phyloP scores from a whole-genome alignment of 2,888 invertebrate species.

The Platycnemis pennipes region DNA sequence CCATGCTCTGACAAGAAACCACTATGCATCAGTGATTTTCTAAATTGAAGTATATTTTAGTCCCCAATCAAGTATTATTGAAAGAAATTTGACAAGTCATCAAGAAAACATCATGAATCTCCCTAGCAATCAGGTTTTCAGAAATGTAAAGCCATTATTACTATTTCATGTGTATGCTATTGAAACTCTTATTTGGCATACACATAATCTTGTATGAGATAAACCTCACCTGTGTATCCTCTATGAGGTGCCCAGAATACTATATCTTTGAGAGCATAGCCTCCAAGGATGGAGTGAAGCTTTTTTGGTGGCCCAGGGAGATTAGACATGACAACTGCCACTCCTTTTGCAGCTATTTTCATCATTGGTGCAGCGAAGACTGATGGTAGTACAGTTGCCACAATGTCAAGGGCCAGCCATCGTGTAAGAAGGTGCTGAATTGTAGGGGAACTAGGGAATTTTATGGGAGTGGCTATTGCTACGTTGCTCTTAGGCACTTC shows the following conservation, averaged over 20 bases:
- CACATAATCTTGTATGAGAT: too few species aligned
- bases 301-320: constrained; percentile 80
- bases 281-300: constrained; percentile 75
- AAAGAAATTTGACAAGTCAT: too few species aligned
- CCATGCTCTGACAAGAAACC: too few species aligned
- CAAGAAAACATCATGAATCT: too few species aligned
- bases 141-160: too few species aligned
- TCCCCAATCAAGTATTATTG: too few species aligned
- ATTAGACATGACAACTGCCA: constrained; percentile 80
- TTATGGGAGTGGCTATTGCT: background rate
- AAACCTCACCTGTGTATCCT: constrained; percentile 80
- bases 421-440: constrained; percentile 54
- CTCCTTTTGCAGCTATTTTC: constrained; percentile 79
- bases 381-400: constrained; percentile 79
- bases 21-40: too few species aligned
- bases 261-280: constrained; percentile 78
- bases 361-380: constrained; percentile 78
- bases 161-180: too few species aligned
- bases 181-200: too few species aligned
- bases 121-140: too few species aligned
- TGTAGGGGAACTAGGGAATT: constrained; percentile 52
- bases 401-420: constrained; percentile 67
- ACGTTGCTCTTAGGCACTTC: background rate
- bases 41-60: too few species aligned
- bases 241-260: constrained; percentile 81